Base-by-base conservation (phyloP, 2,888 invertebrate genomes). In the Pantelozetes paolii region DNA sequence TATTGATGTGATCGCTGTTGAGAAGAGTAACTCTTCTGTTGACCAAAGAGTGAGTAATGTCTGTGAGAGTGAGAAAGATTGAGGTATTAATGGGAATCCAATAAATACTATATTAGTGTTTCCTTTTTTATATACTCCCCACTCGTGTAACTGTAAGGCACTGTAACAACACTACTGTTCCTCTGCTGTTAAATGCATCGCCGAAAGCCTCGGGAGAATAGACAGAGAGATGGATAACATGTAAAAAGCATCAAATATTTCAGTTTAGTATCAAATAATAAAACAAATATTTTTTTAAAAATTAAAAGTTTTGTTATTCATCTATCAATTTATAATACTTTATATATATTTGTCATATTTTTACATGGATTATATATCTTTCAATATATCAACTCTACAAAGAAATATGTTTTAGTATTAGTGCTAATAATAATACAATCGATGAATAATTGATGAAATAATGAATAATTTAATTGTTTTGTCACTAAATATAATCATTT, bases 221-320 rank as follows among this genome's bases (percentile, higher is more conserved):
- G 42, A 36, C 26, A 23, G 23, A 42, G 67, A 20, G 23, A 40
- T 40, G 30, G 42, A 67, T 67, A 42, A 67, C 67, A 42, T 42
- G 67, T 67, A 42, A 67, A 67, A 67, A 40, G 42, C 40, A 67
- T 67, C 67, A 67, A n/a, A 36, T 64, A n/a, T 50, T 45, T 45
- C 20, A 20, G n/a, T 54, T 54, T 67, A 9, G n/a, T 5, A 23
- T 67, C 11, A 40, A 42, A 36, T 32, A 42, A 67, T 3, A 67
- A 32, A 32, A 42, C 13, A 67, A 67, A 67, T n/a, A 62, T 32
- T 62, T 26, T 64, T 42, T 67, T 40, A 32, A 67, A 67, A 67
- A 62, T 62, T 36, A 62, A 13, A 62, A 18, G 20, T 40, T 1
- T 67, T 67, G 36, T 67, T 67, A 67, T 67, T 42, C 5, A 20